Base-by-base conservation (phyloP, 2,797 vertebrate genomes). In the Amblyraja radiata region DNA sequence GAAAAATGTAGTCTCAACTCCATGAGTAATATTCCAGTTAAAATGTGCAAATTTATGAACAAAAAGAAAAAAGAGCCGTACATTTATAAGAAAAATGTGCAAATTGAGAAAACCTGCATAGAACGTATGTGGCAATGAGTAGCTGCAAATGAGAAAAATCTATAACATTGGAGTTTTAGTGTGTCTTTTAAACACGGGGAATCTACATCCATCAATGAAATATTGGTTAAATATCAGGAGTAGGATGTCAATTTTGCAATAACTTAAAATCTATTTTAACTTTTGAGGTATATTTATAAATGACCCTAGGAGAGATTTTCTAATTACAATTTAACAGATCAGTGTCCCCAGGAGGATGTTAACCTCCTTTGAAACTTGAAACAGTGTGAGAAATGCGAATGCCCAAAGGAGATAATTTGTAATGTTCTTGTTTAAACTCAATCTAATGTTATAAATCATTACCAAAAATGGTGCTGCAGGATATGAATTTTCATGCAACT, bases 351-450 rank as follows among this genome's bases (percentile, higher is more conserved):
- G 13, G 13, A 32, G 61, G 6, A 18, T 86, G 25, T 14, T 63
- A n/a, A 61, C 25, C 61, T 61, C 83, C 28, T n/a, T 13, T 63
- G 28, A n/a, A 86, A 86, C 80, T 28, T 10, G 58, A 83, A 21
- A 36, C 25, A 16, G 54, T 93, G 94, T 93, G 94, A 94, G 93
- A 94, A 94, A 95, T 93, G 94, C 94, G 95, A 94, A 94, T 94
- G 94, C 94, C 94, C 94, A 95, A 94, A 94, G 93, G 94, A 95
- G 95, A 95, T 94, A 95, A 94, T 96, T 94, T 94, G 94, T 94
- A 93, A 94, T 94, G 94, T 94, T 95, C 94, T 94, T 95, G 95
- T 95, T 94, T 94, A 94, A 94, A 95, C 93, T 95, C 8, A 80
- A 80, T 46, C 46, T 39, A 46, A 39, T 80, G 78, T 7, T 80